Percentiles rank a stretch among this genome's conserved stretches.
These are phyloP conservation scores for Anthopleura xanthogrammica DNA, from an alignment of 92 coral and sea anemone species.

Conservation along the genomic window DNA sequence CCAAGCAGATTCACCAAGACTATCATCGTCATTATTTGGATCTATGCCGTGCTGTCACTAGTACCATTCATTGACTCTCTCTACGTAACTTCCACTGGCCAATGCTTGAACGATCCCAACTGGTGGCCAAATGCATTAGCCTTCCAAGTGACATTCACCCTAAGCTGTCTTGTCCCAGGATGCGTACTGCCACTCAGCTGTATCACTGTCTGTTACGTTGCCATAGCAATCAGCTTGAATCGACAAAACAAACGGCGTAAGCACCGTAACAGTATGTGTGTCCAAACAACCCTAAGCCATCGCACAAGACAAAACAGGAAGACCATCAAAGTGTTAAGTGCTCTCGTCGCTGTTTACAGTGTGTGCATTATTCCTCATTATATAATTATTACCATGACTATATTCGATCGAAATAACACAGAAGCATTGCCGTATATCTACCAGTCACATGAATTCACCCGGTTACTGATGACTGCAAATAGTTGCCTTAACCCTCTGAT, in stretches of 20 bases:
- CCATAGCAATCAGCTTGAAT: constrained; percentile 30
- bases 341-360: constrained; percentile 24
- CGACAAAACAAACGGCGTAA: constrained; percentile 11
- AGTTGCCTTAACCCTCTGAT: constrained; percentile 55
- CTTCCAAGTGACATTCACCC: constrained; percentile 37
- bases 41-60: constrained; percentile 30
- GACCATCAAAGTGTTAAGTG: constrained; percentile 37
- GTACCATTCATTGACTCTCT: constrained; percentile 39
- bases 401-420: constrained; percentile 25
- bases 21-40: constrained; percentile 30
- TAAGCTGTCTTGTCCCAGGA: constrained; percentile 41
- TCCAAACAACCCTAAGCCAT: constrained; percentile 22
- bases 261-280: not conserved
- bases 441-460: constrained; percentile 44
- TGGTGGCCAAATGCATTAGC: constrained; percentile 40
- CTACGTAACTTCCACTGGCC: constrained; percentile 4
- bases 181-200: constrained; percentile 38
- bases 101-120: constrained; percentile 23
- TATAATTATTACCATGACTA: constrained; percentile 19
- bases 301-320: constrained; percentile 48
- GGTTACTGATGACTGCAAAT: constrained; percentile 46
- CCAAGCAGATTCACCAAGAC: constrained; percentile 13
- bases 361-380: constrained; percentile 44
- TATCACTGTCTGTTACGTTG: constrained; percentile 32
- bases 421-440: constrained; percentile 17